Percentiles rank a stretch among this genome's conserved stretches.
phyloP scores from a whole-genome alignment of 2,113 vertebrate genomes.

The Ctenomys sociabilis region DNA sequence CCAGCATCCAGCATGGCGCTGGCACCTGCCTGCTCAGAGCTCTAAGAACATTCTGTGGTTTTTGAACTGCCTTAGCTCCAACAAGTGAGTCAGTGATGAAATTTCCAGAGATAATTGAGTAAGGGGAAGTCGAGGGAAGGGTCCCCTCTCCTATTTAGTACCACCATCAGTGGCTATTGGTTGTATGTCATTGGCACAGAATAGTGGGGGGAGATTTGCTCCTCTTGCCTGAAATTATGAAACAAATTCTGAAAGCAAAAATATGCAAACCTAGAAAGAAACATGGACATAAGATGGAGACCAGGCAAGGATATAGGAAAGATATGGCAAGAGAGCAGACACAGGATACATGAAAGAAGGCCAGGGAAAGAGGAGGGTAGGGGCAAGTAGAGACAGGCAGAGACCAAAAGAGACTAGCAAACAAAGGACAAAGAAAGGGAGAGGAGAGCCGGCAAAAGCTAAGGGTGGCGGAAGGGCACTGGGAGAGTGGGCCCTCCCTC shows the following conservation, averaged over 20 bases:
- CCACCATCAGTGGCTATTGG: neutral
- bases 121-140: neutral
- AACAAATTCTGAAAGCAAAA: neutral
- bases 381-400: neutral
- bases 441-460: neutral
- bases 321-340: neutral
- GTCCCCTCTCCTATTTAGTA: neutral
- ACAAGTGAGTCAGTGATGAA: neutral
- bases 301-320: neutral
- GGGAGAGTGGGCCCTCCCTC: slow-evolving; percentile 6
- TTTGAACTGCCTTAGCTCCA: neutral
- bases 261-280: neutral
- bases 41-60: neutral
- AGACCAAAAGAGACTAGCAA: neutral
- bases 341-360: neutral
- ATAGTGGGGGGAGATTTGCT: neutral
- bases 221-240: neutral
- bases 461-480: neutral
- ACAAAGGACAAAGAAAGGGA: neutral
- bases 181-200: neutral
- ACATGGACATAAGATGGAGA: neutral
- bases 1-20: neutral
- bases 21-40: neutral
- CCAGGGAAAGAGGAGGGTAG: neutral
- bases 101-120: neutral